Evolutionary conservation across 2,797 vertebrate genomes (phyloP), one percentile per base, ranked within the genome.

Genomic region (Characodon lateralis): DNA sequence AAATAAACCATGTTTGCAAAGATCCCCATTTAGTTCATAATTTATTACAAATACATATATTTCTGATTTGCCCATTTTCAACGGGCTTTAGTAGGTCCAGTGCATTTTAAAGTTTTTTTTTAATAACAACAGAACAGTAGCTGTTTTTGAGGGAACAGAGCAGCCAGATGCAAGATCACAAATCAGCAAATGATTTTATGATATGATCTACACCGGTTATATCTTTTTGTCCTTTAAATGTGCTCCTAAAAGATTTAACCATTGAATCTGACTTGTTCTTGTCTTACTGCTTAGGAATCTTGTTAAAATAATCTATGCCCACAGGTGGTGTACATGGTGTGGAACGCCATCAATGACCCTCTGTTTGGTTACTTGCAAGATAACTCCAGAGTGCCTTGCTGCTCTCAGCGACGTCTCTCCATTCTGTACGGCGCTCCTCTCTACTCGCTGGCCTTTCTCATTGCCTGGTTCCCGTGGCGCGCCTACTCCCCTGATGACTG

Each of bases 391-490:
- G 78, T 95, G 0, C 55, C 82, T 0, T 97, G 96, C 86, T 98
- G 96, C 73, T 94, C 95, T 0, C 90, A 83, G n/a, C 92, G 92
- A 0, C 94, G 93, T 14, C 88, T 96, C 76, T 97, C 96, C 1
- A 96, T 98, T 66, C 76, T 97, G 0, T 97, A 95, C 0, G 97
- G 97, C 0, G 96, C 96, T 7, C 96, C 96, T 0, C 79, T 97
- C 9, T 98, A 96, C n/a, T 94, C 95, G 0, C 70, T 97, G 78
- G 94, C 97, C 18, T 99, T 98, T 78, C 94, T 99, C 83, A 89
- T 98, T 24, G 96, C 97, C 2, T 98, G 98, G 97, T 98, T 98
- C 85, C 98, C 98, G 0, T 98, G 98, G 98, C 93, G 93, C 71
- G 43, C 51, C 26, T 98, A 97, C 0, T 6, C 81, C 20, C 92